phyloP scores from a whole-genome alignment of 2,113 vertebrate species.

The Psophia crepitans region DNA sequence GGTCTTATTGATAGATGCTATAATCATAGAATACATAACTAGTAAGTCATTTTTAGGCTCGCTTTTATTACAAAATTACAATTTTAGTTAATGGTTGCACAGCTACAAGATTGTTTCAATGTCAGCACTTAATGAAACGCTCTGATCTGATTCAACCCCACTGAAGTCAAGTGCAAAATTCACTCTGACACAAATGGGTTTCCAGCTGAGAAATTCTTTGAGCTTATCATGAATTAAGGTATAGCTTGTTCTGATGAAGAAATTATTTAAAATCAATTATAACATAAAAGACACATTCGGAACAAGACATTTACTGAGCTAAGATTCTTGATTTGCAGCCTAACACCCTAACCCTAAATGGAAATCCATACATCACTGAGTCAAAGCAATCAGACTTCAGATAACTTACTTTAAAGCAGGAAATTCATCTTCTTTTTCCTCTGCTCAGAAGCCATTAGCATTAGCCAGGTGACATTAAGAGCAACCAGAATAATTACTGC shows the following conservation, averaged over 20 bases:
- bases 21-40: conserved; percentile 20
- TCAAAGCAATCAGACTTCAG: background rate
- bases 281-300: conserved; percentile 9
- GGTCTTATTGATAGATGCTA: background rate
- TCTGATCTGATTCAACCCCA: background rate
- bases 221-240: conserved; percentile 18
- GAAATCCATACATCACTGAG: conserved; percentile 28
- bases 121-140: background rate
- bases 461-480: background rate
- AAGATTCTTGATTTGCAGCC: conserved; percentile 26
- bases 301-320: background rate
- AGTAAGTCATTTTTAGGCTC: background rate
- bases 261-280: conserved; percentile 21
- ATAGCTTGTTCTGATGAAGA: background rate
- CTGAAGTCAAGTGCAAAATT: conserved; percentile 40
- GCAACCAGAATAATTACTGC: background rate
- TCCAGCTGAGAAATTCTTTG: background rate
- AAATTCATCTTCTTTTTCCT: background rate
- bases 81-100: conserved; percentile 18
- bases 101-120: conserved; percentile 17
- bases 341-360: background rate
- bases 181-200: background rate
- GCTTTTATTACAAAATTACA: conserved; percentile 58
- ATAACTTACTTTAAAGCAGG: background rate
- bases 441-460: background rate